Conservation (phyloP, 2,113 vertebrate genomes). For the Forbesichthys papilliferus region DNA sequence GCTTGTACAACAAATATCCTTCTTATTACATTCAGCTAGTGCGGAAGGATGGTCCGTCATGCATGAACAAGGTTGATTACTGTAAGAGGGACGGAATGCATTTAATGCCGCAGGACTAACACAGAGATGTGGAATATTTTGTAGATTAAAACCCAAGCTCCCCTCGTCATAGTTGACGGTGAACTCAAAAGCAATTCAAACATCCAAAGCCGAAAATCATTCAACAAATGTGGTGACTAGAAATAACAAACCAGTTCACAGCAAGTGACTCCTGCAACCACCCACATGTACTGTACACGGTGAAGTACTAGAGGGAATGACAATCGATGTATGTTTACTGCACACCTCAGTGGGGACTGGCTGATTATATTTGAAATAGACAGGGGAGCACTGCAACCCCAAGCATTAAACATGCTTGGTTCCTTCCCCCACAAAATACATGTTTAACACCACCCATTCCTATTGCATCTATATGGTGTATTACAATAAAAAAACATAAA, state of each 20-base stretch:
- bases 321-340: conserved; percentile 48
- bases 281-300: conserved; percentile 50
- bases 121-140: conserved; percentile 49
- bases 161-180: conserved; percentile 41
- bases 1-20: no score
- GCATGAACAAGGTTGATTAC: conserved; percentile 57
- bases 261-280: conserved; percentile 62
- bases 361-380: conserved; percentile 40
- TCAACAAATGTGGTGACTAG: conserved; percentile 37
- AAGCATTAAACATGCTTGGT: conserved; percentile 43
- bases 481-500: conserved; percentile 13
- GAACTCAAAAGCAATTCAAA: conserved; percentile 31
- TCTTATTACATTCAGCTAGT: no score
- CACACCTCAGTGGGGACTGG: conserved; percentile 20
- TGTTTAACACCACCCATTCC: conserved; percentile 10
- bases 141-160: conserved; percentile 48
- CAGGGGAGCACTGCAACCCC: conserved; percentile 50
- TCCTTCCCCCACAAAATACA: conserved; percentile 41
- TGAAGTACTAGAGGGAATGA: conserved; percentile 46
- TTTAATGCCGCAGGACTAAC: conserved; percentile 60
- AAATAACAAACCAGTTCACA: conserved; percentile 17
- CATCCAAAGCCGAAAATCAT: conserved; percentile 38
- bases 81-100: conserved; percentile 49
- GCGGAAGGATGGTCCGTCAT: conserved; percentile 45
- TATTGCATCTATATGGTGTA: conserved; percentile 40